Evolutionary conservation across 2,888 invertebrate species (phyloP).

Genomic region (Strigamia transsilvanica): DNA sequence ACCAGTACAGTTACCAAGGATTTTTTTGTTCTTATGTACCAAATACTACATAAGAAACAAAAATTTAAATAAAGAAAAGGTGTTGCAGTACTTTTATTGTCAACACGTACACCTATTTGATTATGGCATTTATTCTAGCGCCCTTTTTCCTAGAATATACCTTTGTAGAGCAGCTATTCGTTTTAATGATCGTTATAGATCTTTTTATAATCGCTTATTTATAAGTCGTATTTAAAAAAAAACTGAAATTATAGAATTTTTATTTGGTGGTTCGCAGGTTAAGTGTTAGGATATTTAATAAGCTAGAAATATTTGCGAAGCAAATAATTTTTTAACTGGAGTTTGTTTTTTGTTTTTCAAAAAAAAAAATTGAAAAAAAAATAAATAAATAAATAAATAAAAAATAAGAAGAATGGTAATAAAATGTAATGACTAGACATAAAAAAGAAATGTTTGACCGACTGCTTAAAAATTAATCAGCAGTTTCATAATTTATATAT

Average conservation of each 20-base stretch:
- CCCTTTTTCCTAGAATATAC: constrained; percentile 9
- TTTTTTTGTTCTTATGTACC: background rate
- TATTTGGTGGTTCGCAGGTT: constrained; percentile 28
- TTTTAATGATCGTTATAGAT: constrained; percentile 37
- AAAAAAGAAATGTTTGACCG: background rate
- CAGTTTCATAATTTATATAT: background rate
- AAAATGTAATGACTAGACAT: constrained; percentile 1
- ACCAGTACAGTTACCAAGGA: background rate
- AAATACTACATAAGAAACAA: background rate
- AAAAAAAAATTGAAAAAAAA: no score
- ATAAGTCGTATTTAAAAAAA: constrained; percentile 12
- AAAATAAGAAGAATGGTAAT: background rate
- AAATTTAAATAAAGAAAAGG: background rate
- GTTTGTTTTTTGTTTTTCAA: background rate
- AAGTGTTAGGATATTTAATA: constrained; percentile 17
- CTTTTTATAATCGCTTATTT: constrained; percentile 22
- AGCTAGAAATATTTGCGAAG: constrained; percentile 9
- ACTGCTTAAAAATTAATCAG: background rate
- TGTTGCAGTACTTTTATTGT: constrained; percentile 4
- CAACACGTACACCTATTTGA: background rate
- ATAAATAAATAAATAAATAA: background rate
- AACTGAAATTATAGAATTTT: constrained; percentile 24
- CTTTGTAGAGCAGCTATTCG: constrained; percentile 21
- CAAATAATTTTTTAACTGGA: background rate
- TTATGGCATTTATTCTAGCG: constrained; percentile 3